Evolutionary conservation across 1,140 invertebrate genomes (phyloP).

Genomic region (Laupala kohalensis): DNA sequence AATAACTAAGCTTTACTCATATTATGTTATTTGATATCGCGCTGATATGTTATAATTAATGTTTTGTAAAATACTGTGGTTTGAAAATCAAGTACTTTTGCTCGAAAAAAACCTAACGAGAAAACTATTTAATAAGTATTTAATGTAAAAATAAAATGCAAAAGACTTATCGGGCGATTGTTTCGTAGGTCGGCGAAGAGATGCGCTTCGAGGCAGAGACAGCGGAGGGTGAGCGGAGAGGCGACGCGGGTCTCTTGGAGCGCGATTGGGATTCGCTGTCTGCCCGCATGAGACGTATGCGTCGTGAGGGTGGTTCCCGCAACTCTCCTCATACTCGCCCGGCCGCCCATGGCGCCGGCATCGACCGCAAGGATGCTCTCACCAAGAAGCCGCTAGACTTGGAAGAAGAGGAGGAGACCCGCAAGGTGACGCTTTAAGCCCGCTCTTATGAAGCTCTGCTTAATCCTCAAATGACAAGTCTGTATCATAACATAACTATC

Average conservation of each 20-base stretch:
- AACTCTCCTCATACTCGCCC: slow-evolving; percentile 21
- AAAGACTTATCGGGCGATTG: neutral
- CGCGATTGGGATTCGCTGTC: slow-evolving; percentile 63
- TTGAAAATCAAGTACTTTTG: too few species aligned
- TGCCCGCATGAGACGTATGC: slow-evolving; percentile 50
- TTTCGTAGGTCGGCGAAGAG: slow-evolving; percentile 43
- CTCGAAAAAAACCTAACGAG: too few species aligned
- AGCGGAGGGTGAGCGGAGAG: slow-evolving; percentile 47
- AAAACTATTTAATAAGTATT: too few species aligned
- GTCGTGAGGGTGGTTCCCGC: slow-evolving; percentile 30
- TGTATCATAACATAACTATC: too few species aligned
- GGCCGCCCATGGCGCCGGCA: slow-evolving; percentile 21
- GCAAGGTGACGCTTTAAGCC: too few species aligned
- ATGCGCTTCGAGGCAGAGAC: slow-evolving; percentile 65
- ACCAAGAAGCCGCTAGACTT: slow-evolving; percentile 67
- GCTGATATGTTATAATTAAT: too few species aligned
- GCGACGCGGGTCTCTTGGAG: slow-evolving; percentile 43
- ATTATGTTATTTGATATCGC: too few species aligned
- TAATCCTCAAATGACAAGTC: too few species aligned
- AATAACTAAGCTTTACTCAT: too few species aligned
- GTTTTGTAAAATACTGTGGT: too few species aligned
- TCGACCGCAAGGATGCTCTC: slow-evolving; percentile 58
- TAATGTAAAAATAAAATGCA: too few species aligned
- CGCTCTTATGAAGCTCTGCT: too few species aligned
- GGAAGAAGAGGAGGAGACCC: slow-evolving; percentile 74